phyloP scores from a whole-genome alignment of 2,888 invertebrate species.

The Ptychoptera albimana region DNA sequence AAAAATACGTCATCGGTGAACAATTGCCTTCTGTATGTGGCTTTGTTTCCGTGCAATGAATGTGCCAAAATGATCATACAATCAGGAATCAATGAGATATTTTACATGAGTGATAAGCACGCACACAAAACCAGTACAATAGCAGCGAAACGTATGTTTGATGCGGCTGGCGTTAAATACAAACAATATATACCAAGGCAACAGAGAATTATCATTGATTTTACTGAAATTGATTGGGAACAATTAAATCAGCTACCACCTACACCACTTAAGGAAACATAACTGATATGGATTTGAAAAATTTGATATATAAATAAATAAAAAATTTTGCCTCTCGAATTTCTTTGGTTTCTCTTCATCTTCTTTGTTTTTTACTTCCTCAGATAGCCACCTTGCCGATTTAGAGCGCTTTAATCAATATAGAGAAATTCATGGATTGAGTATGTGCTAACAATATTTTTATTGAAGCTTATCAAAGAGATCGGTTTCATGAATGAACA shows the following conservation, averaged over 20 bases:
- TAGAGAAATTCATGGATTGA: too few species aligned
- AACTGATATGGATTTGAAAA: too few species aligned
- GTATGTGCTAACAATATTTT: too few species aligned
- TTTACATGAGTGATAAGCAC: slow-evolving; percentile 74
- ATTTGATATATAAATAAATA: too few species aligned
- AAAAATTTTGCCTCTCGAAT: too few species aligned
- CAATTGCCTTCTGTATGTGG: slow-evolving; percentile 73
- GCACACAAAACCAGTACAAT: slow-evolving; percentile 44
- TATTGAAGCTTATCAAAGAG: too few species aligned
- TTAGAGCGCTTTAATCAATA: too few species aligned
- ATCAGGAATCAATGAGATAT: slow-evolving; percentile 63
- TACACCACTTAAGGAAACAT: neutral
- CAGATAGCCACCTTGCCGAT: too few species aligned
- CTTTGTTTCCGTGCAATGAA: slow-evolving; percentile 91
- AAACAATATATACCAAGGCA: slow-evolving; percentile 46
- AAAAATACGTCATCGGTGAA: slow-evolving; percentile 64
- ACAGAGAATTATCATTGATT: slow-evolving; percentile 49
- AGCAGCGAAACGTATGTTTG: slow-evolving; percentile 71
- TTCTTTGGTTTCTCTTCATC: too few species aligned
- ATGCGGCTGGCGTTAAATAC: slow-evolving; percentile 56
- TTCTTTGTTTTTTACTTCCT: too few species aligned
- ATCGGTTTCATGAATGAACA: too few species aligned
- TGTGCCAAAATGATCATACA: slow-evolving; percentile 96
- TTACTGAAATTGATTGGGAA: slow-evolving; percentile 44
- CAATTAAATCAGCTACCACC: slow-evolving; percentile 10